Evolutionary conservation across 2,113 vertebrate genomes (phyloP).

Genomic region (Tenrec ecaudatus): DNA sequence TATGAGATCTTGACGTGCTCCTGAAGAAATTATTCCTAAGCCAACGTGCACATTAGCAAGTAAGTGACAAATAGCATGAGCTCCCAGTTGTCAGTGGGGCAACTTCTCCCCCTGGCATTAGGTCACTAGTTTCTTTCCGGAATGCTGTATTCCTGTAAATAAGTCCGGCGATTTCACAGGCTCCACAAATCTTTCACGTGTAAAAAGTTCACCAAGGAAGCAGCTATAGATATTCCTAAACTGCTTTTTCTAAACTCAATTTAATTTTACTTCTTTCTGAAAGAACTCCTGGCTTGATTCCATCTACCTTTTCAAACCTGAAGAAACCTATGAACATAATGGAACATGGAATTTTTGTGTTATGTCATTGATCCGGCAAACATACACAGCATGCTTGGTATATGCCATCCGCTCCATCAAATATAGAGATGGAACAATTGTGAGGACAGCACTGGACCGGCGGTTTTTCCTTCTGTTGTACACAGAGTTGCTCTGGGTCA

Average conservation of each 20-base stretch:
- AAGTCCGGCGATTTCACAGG: neutral
- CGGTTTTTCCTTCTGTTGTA: no score
- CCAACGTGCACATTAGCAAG: neutral
- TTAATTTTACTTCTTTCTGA: neutral
- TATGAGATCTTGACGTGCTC: neutral
- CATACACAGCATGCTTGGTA: neutral
- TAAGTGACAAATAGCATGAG: neutral
- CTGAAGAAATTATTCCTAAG: neutral
- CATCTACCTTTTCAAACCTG: neutral
- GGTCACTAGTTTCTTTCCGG: neutral
- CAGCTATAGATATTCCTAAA: slow-evolving; percentile 35
- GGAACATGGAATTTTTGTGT: neutral
- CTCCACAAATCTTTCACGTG: neutral
- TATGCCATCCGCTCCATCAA: no score
- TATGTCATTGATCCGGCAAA: neutral
- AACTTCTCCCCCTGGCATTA: neutral
- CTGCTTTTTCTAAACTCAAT: neutral
- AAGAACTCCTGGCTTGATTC: neutral
- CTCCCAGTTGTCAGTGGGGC: neutral
- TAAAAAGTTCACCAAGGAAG: neutral
- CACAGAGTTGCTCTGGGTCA: no score
- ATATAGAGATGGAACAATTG: no score
- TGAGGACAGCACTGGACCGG: no score
- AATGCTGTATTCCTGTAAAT: neutral
- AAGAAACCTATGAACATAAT: neutral